phyloP scores from a whole-genome alignment of 2,113 vertebrate species.

The Tupaia tana region DNA sequence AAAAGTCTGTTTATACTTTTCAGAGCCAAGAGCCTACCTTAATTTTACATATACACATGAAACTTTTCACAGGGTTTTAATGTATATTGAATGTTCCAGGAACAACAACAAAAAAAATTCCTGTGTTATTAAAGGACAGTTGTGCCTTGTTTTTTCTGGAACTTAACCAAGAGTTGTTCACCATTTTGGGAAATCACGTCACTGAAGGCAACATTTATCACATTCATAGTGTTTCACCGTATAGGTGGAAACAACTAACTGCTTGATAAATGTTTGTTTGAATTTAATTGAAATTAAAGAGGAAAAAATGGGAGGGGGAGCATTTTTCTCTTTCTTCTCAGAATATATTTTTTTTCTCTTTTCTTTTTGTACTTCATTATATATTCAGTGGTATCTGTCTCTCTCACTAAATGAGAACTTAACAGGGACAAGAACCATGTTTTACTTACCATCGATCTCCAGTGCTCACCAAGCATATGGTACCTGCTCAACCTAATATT shows the following conservation, averaged over 20 bases:
- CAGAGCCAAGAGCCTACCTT: neutral
- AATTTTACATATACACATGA: neutral
- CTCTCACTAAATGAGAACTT: slow-evolving; percentile 37
- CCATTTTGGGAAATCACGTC: slow-evolving; percentile 33
- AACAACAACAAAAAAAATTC: neutral
- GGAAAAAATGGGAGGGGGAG: neutral
- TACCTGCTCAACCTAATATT: slow-evolving; percentile 54
- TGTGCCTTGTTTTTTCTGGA: slow-evolving; percentile 9
- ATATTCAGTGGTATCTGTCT: neutral
- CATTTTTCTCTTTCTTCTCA: neutral
- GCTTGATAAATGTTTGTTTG: slow-evolving; percentile 45
- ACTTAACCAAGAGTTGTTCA: slow-evolving; percentile 16
- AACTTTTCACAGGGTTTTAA: slow-evolving; percentile 57
- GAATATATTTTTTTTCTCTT: slow-evolving; percentile 38
- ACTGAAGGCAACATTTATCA: slow-evolving; percentile 22
- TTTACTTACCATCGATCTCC: slow-evolving; percentile 39
- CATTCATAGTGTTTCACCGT: neutral
- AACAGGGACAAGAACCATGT: neutral
- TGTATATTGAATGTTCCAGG: slow-evolving; percentile 45
- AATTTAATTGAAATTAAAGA: slow-evolving; percentile 47
- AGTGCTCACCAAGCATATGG: neutral
- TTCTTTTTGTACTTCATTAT: neutral
- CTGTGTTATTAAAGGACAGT: neutral
- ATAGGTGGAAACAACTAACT: slow-evolving; percentile 9
- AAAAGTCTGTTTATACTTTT: slow-evolving; percentile 1